A percentile compares a stretch with the other conserved stretches of the same genome.
Evolutionary conservation across 2,888 invertebrate species (phyloP).

Genomic region (Catocala sponsa): DNA sequence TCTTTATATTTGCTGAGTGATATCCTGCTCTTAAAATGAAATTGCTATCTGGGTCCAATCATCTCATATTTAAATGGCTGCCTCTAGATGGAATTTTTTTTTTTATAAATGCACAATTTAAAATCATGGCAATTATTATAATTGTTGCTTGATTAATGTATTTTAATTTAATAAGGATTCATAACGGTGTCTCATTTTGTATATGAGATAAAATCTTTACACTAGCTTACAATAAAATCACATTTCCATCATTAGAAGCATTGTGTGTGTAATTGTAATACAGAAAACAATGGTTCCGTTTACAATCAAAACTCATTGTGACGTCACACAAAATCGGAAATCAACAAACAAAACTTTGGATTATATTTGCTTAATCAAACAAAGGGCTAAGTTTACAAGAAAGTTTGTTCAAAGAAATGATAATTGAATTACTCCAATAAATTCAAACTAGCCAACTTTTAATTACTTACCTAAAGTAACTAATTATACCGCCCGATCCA

Average conservation of each 20-base stretch:
- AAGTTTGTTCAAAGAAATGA: constrained; percentile 22
- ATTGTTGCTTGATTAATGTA: too few species aligned
- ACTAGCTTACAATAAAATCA: constrained; percentile 50
- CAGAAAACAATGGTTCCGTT: constrained; percentile 1
- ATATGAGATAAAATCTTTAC: constrained; percentile 13
- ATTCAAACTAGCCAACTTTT: constrained; percentile 26
- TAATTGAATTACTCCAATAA: constrained; percentile 32
- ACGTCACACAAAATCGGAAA: constrained; percentile 6
- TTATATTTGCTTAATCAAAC: constrained; percentile 22
- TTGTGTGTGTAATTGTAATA: constrained; percentile 1
- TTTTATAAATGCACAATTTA: too few species aligned
- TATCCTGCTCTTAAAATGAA: not conserved
- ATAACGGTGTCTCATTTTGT: too few species aligned
- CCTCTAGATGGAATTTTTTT: too few species aligned
- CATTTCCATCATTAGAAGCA: constrained; percentile 47
- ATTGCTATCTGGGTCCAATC: not conserved
- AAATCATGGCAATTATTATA: too few species aligned
- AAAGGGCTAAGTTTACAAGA: constrained; percentile 13
- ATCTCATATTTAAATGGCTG: too few species aligned
- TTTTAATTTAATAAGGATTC: too few species aligned
- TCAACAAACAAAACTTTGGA: constrained; percentile 14
- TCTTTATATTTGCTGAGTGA: not conserved
- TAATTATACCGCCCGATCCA: constrained; percentile 21
- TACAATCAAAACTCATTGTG: constrained; percentile 5
- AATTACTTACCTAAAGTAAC: constrained; percentile 29